Percentiles rank a stretch among this genome's conserved stretches.
Conservation (phyloP, 35 echinoderm and acorn worm species). For the Lytechinus variegatus region DNA sequence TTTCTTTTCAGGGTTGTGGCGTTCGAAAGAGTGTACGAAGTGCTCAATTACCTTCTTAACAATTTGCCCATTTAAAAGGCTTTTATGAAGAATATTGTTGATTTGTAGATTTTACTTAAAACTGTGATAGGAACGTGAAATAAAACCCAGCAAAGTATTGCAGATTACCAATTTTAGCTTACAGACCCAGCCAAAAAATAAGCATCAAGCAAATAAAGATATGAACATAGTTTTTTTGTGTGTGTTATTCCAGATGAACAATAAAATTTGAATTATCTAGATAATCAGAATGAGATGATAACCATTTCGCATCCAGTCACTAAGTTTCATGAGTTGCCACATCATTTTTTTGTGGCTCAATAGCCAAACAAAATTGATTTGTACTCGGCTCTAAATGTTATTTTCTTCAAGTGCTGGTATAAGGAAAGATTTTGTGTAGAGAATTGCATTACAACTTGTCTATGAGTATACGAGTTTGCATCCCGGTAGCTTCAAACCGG, state of each 20-base stretch:
- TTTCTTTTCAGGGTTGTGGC: slow-evolving; percentile 10
- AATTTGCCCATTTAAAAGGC: neutral
- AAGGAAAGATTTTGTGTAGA: too few species aligned
- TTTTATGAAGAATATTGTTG: neutral
- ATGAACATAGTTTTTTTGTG: neutral
- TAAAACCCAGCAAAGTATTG: neutral
- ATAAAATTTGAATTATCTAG: neutral
- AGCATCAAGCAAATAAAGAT: neutral
- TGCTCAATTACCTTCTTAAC: neutral
- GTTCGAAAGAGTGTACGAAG: neutral
- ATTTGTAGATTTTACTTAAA: neutral
- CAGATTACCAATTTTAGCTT: neutral
- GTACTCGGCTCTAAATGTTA: neutral
- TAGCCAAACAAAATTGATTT: neutral
- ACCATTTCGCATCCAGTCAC: neutral
- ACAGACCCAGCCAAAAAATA: neutral
- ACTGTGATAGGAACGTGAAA: neutral
- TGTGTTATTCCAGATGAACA: neutral
- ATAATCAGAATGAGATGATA: too few species aligned
- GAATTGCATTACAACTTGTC: too few species aligned
- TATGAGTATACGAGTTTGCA: too few species aligned
- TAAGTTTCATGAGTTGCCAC: neutral
- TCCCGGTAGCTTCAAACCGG: too few species aligned
- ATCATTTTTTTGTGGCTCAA: neutral
- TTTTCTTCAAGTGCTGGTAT: too few species aligned